These are phyloP conservation scores for Calameuta idolon DNA, from an alignment of 2,888 invertebrate genomes.

Conservation along the genomic window DNA sequence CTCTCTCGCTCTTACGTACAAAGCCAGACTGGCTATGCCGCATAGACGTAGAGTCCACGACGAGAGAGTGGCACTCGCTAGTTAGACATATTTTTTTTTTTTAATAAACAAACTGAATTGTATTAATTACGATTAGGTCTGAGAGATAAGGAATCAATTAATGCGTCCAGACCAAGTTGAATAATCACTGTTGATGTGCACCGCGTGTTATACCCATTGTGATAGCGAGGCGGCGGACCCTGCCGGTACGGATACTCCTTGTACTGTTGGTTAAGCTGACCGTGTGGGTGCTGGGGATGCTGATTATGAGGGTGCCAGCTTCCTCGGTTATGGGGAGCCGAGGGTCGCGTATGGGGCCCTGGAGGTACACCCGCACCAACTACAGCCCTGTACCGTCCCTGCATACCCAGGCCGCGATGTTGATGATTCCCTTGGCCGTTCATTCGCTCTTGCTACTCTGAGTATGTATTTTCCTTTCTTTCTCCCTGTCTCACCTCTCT, in stretches of 20 bases:
- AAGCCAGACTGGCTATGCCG: neutral
- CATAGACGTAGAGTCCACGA: neutral
- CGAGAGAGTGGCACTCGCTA: neutral
- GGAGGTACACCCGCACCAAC: constrained; percentile 39
- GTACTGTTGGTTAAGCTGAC: constrained; percentile 50
- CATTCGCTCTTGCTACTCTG: constrained; percentile 26
- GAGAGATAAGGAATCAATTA: neutral
- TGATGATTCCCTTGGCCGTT: constrained; percentile 51
- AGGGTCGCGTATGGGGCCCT: constrained; percentile 47
- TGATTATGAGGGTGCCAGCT: constrained; percentile 52
- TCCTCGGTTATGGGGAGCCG: constrained; percentile 45
- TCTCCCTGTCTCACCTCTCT: neutral
- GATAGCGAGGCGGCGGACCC: constrained; percentile 52
- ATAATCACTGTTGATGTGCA: constrained; percentile 1
- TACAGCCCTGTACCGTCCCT: constrained; percentile 53
- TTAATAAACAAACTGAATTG: neutral
- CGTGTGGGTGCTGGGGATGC: constrained; percentile 45
- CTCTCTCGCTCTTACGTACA: neutral
- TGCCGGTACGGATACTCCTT: constrained; percentile 60
- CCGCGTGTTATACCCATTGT: constrained; percentile 49
- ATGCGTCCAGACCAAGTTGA: constrained; percentile 18
- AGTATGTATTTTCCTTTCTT: constrained; percentile 1
- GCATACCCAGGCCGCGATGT: constrained; percentile 56
- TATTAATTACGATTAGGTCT: neutral
- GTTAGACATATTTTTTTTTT: neutral